Evolutionary conservation across 2,888 invertebrate genomes (phyloP).

Genomic region (Falcaria lacertinaria): DNA sequence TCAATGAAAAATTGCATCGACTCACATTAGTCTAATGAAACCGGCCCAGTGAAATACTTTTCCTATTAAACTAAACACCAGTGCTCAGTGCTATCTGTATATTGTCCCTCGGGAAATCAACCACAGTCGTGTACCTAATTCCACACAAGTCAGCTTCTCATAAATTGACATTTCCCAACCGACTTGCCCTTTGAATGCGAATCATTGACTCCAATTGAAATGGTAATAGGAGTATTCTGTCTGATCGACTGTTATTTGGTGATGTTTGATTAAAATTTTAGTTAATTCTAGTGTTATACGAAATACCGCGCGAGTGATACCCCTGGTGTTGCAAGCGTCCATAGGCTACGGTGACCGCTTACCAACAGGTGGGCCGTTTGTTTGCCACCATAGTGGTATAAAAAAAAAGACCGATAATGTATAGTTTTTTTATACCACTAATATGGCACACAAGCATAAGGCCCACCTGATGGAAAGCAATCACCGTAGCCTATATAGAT

Average conservation of each 20-base stretch:
- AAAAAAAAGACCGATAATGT: too few species aligned
- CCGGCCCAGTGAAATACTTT: slow-evolving; percentile 48
- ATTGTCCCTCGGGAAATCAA: slow-evolving; percentile 48
- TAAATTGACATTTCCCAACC: slow-evolving; percentile 29
- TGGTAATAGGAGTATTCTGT: not conserved
- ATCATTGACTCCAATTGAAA: slow-evolving; percentile 1
- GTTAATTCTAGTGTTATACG: too few species aligned
- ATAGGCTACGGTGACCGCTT: too few species aligned
- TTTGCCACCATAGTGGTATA: too few species aligned
- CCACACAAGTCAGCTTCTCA: slow-evolving; percentile 27
- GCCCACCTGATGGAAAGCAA: too few species aligned
- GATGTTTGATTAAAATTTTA: not conserved
- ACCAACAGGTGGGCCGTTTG: too few species aligned
- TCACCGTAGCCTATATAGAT: too few species aligned
- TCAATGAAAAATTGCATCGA: slow-evolving; percentile 24
- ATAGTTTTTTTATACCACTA: too few species aligned
- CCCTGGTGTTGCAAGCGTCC: too few species aligned
- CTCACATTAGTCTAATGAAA: slow-evolving; percentile 52
- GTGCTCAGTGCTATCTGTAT: slow-evolving; percentile 32
- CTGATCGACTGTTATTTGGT: too few species aligned
- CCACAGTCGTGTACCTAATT: slow-evolving; percentile 35
- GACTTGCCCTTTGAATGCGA: slow-evolving; percentile 3
- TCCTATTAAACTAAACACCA: slow-evolving; percentile 52
- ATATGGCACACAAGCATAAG: too few species aligned
- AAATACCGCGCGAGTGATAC: too few species aligned